phyloP scores from a whole-genome alignment of 2,113 vertebrate genomes.

The Corythoichthys haematopterus region DNA sequence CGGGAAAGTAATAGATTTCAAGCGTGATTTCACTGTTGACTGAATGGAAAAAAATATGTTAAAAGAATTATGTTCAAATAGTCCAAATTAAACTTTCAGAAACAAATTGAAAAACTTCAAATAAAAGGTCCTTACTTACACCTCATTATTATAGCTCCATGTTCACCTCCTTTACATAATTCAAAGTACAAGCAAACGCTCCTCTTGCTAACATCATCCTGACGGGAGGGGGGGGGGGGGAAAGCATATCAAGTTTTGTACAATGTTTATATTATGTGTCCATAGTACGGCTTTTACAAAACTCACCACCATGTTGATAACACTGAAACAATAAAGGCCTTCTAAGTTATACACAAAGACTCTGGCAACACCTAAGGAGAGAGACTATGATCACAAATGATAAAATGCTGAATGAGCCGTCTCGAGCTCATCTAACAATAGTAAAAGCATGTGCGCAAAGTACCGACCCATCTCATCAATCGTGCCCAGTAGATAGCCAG shows the following conservation, averaged over 20 bases:
- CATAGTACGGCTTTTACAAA: not conserved
- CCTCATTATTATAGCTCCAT: slow-evolving; percentile 75
- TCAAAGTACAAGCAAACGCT: slow-evolving; percentile 69
- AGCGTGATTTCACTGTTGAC: slow-evolving; percentile 75
- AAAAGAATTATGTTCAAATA: not conserved
- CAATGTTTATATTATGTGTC: not conserved
- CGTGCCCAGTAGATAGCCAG: slow-evolving; percentile 64
- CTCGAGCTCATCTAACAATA: not conserved
- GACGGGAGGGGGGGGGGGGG: slow-evolving; percentile 5
- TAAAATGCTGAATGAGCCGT: not conserved
- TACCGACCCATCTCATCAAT: slow-evolving; percentile 83
- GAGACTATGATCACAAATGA: slow-evolving; percentile 7
- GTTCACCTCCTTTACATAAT: slow-evolving; percentile 70
- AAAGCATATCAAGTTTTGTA: not conserved
- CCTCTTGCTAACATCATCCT: slow-evolving; percentile 78
- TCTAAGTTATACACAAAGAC: slow-evolving; percentile 73
- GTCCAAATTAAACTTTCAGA: not conserved
- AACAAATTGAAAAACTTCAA: not conserved
- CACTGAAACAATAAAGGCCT: slow-evolving; percentile 68
- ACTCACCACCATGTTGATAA: slow-evolving; percentile 79
- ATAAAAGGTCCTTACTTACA: slow-evolving; percentile 65
- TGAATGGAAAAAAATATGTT: slow-evolving; percentile 45
- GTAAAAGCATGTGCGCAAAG: not conserved
- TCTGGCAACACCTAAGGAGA: slow-evolving; percentile 73
- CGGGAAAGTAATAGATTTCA: slow-evolving; percentile 79